Base-by-base conservation (phyloP, 2,113 vertebrate genomes). In the Mesembrinibis cayennensis region DNA sequence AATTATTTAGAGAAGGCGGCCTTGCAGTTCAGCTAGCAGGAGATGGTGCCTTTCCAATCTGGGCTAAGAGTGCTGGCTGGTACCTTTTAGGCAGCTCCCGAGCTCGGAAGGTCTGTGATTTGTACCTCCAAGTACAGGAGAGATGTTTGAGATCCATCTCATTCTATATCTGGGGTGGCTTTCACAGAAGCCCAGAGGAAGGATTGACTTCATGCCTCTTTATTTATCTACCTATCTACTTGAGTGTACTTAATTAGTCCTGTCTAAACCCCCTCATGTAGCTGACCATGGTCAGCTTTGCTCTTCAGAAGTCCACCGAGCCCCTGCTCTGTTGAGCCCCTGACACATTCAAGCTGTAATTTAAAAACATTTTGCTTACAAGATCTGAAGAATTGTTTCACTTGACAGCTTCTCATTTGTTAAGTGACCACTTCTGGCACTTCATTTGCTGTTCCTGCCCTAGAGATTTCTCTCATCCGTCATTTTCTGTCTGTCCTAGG, bases 101-200 rank as follows among this genome's bases (percentile, higher is more conserved):
- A 18, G 52, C 52, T 72, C 0, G 1, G 47, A 19, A 56, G 25
- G 7, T 25, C 36, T 63, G 21, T 13, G 34, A 23, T 11, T 67
- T 32, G 12, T 32, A 36, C 36, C 32, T 65, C 2, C 4, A 2
- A 27, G 23, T 17, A 12, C 11, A 47, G 4, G 20, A 17, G 17
- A 22, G 26, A 6, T 7, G 26, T 25, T 14, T 10, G 11, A 42
- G 40, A 42, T 42, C 23, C 0, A 1, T 18, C 23, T 40, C 25
- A 2, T 40, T 63, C 45, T 32, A 1, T 22, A 13, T 23, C 32
- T 29, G 9, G 23, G 26, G 13, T 76, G 62, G 32, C 77, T 92
- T 87, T 62, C 22, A 4, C 9, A 56, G 56, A 23, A 55, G 21
- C 40, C 47, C 10, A 3, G 18, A 23, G 4, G 25, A 25, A 72